Evolutionary conservation across 2,888 invertebrate genomes (phyloP).

Genomic region (Andrena bucephala): DNA sequence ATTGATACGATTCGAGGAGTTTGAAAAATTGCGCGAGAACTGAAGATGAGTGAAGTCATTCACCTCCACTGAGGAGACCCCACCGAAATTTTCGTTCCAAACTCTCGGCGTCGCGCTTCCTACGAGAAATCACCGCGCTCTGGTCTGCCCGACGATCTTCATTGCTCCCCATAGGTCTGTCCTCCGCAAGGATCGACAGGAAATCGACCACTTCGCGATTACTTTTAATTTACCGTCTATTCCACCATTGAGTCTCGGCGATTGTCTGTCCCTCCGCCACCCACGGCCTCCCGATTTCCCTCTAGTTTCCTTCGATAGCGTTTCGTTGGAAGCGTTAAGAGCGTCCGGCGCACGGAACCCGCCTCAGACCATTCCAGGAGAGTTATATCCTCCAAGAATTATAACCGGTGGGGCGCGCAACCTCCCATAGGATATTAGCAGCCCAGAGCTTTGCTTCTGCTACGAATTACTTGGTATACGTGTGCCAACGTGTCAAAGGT

Average conservation of each 20-base stretch:
- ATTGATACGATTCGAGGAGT: too few relatives aligned
- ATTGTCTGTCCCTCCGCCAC: constrained; percentile 36
- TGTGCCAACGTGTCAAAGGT: constrained; percentile 24
- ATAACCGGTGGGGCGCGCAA: constrained; percentile 50
- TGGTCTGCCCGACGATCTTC: background rate
- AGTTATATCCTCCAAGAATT: constrained; percentile 67
- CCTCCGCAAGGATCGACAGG: constrained; percentile 22
- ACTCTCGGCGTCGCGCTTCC: background rate
- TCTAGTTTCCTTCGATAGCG: constrained; percentile 19
- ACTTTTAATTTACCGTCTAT: constrained; percentile 59
- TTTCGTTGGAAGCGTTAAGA: constrained; percentile 39
- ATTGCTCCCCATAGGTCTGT: background rate
- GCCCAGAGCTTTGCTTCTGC: background rate
- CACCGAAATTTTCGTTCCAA: too few relatives aligned
- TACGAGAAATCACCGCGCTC: background rate
- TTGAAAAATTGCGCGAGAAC: too few relatives aligned
- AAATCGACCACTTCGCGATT: constrained; percentile 55
- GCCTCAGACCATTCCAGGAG: constrained; percentile 31
- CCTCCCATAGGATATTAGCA: constrained; percentile 56
- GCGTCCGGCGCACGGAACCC: constrained; percentile 56
- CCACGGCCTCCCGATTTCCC: background rate
- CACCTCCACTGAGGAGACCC: too few relatives aligned
- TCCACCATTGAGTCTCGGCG: constrained; percentile 32
- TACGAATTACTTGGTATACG: background rate
- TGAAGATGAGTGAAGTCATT: too few relatives aligned